Conservation (phyloP, 2,888 invertebrate species). For the Ormyrus labotus region DNA sequence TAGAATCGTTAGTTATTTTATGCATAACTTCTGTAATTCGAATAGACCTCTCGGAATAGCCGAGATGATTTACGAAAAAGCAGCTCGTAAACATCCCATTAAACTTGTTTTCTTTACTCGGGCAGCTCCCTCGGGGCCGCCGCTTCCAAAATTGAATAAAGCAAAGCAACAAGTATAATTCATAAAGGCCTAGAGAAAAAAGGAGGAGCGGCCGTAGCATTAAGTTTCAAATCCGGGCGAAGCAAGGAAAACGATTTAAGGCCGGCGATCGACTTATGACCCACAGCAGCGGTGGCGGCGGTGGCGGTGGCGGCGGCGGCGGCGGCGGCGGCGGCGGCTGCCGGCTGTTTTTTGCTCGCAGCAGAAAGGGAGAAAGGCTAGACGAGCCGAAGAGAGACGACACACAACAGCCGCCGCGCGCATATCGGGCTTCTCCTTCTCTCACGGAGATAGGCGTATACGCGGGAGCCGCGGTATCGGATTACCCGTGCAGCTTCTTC, state of each 20-base stretch:
- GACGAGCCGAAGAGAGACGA: not conserved
- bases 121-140: too few species aligned
- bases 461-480: conserved; percentile 49
- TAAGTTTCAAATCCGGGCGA: conserved; percentile 51
- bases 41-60: not conserved
- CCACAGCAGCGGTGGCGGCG: conserved; percentile 5
- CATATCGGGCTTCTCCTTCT: conserved; percentile 52
- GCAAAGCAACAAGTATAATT: not conserved
- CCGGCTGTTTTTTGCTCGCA: conserved; percentile 3
- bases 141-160: not conserved
- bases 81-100: not conserved
- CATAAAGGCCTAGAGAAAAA: not conserved
- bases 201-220: conserved; percentile 23
- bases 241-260: conserved; percentile 48
- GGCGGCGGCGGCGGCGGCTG: too few species aligned
- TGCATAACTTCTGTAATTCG: conserved; percentile 10
- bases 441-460: conserved; percentile 53
- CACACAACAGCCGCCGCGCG: conserved; percentile 33
- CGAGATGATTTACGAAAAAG: too few species aligned
- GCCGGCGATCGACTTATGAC: conserved; percentile 29
- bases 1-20: conserved; percentile 18
- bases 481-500: conserved; percentile 29
- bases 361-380: conserved; percentile 9
- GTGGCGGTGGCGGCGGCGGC: not conserved
- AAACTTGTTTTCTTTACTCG: not conserved